These are phyloP conservation scores for Mesorhabditis spiculigera DNA, from an alignment of 2,888 invertebrate species.

Conservation along the genomic window DNA sequence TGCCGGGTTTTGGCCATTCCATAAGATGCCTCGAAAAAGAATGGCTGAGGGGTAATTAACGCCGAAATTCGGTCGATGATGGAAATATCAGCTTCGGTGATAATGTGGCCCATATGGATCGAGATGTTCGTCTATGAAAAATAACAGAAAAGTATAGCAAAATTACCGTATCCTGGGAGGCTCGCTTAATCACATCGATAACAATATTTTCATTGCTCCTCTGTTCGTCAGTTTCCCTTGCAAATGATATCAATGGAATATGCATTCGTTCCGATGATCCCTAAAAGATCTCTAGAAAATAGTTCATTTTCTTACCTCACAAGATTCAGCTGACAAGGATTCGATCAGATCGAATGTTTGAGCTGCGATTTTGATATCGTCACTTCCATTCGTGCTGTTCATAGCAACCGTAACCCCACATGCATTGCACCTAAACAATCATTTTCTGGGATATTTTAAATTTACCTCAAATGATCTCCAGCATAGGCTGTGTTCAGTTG, in stretches of 20 bases:
- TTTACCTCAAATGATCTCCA: neutral
- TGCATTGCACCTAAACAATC: neutral
- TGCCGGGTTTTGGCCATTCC: neutral
- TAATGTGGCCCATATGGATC: constrained; percentile 27
- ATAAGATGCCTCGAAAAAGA: constrained; percentile 20
- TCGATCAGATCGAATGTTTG: neutral
- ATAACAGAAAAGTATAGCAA: neutral
- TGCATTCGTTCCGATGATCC: neutral
- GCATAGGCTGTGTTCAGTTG: neutral
- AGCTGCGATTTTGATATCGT: neutral
- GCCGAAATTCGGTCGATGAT: constrained; percentile 42
- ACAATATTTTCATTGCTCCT: neutral
- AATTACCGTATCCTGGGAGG: neutral
- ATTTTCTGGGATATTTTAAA: neutral
- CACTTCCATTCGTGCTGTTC: neutral
- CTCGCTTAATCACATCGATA: neutral
- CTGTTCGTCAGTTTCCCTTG: neutral
- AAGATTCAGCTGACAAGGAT: neutral
- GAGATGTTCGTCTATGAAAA: constrained; percentile 15
- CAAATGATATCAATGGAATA: neutral
- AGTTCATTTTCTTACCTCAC: neutral
- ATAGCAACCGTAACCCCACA: neutral
- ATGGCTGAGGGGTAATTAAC: constrained; percentile 26
- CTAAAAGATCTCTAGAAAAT: neutral
- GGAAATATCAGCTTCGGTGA: constrained; percentile 47